A percentile compares a stretch with the other conserved stretches of the same genome.
phyloP scores from a whole-genome alignment of 2,113 vertebrate genomes.

The Bucco capensis region DNA sequence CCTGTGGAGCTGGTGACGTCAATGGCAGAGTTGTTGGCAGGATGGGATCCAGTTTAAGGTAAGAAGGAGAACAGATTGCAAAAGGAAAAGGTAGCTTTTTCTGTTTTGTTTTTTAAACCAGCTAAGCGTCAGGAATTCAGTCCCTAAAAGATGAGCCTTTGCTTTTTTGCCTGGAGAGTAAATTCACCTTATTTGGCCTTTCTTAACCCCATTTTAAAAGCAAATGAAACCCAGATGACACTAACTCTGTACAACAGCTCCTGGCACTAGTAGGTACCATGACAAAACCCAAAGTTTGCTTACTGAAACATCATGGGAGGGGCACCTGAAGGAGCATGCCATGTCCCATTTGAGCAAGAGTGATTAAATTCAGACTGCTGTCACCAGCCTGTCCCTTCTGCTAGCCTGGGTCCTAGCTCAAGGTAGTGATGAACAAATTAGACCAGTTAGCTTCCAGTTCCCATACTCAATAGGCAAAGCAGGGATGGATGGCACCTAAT shows the following conservation, averaged over 20 bases:
- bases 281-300: background rate
- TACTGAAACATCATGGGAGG: background rate
- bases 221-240: background rate
- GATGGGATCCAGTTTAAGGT: background rate
- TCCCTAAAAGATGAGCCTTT: background rate
- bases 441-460: background rate
- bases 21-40: background rate
- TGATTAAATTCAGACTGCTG: background rate
- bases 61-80: background rate
- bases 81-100: fast-evolving
- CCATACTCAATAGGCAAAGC: background rate
- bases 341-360: background rate
- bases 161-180: background rate
- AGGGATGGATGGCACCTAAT: background rate
- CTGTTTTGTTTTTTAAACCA: background rate
- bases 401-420: background rate
- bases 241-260: background rate
- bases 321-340: background rate
- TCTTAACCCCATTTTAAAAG: background rate
- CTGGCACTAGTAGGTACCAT: background rate
- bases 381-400: background rate
- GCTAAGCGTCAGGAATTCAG: background rate
- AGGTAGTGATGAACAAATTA: background rate
- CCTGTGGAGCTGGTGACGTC: background rate
- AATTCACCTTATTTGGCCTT: slow-evolving; percentile 4